Evolutionary conservation across 2,113 vertebrate genomes (phyloP).

Genomic region (Tachysurus vachellii): DNA sequence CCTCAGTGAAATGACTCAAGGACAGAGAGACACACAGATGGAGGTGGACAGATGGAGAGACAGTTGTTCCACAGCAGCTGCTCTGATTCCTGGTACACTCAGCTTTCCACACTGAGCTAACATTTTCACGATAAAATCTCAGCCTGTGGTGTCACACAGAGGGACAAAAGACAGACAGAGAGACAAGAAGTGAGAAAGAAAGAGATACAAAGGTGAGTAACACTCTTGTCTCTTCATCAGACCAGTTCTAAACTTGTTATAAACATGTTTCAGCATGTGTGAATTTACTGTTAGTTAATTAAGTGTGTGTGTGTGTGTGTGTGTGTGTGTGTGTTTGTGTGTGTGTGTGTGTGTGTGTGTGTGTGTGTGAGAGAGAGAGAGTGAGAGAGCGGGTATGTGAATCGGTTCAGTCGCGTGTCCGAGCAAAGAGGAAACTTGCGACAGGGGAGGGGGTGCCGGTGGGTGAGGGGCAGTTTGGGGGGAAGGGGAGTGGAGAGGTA

Average conservation of each 20-base stretch:
- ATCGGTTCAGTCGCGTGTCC: neutral
- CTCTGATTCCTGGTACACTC: conserved; percentile 1
- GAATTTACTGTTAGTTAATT: neutral
- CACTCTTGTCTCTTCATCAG: neutral
- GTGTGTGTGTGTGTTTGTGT: neutral
- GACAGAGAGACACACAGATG: conserved; percentile 8
- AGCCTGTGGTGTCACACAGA: neutral
- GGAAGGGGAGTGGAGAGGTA: neutral
- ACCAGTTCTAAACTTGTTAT: neutral
- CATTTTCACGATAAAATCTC: neutral
- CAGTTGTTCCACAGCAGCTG: conserved; percentile 28
- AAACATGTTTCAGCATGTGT: too few relatives aligned
- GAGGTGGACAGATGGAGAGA: conserved; percentile 9
- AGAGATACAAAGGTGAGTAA: neutral
- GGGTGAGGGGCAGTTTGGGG: conserved; percentile 16
- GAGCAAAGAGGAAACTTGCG: neutral
- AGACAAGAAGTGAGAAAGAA: neutral
- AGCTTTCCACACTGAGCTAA: conserved; percentile 1
- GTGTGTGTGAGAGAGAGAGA: neutral
- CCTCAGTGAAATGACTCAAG: conserved; percentile 8
- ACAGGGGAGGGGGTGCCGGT: neutral
- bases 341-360: neutral
- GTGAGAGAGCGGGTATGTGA: too few relatives aligned
- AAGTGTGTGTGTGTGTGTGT: neutral
- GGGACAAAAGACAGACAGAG: neutral